These are phyloP conservation scores for Pseudanteris insignis DNA, from an alignment of 2,888 invertebrate genomes.

Conservation along the genomic window DNA sequence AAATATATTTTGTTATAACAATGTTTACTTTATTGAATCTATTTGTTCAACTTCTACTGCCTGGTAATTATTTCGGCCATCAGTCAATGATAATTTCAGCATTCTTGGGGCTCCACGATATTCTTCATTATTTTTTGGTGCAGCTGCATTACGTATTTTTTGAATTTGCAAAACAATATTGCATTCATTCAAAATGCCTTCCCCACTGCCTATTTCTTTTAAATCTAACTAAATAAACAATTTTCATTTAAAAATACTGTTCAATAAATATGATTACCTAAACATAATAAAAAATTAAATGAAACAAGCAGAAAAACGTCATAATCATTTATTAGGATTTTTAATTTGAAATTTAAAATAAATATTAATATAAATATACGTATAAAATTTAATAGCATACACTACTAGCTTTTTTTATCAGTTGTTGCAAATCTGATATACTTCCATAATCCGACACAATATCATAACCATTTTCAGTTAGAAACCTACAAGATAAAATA, in stretches of 20 bases:
- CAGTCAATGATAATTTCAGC: slow-evolving; percentile 84
- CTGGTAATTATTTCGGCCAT: slow-evolving; percentile 81
- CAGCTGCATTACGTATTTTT: slow-evolving; percentile 87
- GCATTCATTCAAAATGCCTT: slow-evolving; percentile 55
- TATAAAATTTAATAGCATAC: too few species aligned
- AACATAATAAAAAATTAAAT: slow-evolving; percentile 35
- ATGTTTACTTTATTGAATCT: slow-evolving; percentile 69
- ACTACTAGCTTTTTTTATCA: slow-evolving; percentile 75
- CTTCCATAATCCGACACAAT: slow-evolving; percentile 73
- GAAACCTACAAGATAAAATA: too few species aligned
- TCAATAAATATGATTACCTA: too few species aligned
- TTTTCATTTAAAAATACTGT: too few species aligned
- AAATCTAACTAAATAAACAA: slow-evolving; percentile 75
- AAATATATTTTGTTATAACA: too few species aligned
- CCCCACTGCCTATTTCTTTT: slow-evolving; percentile 79
- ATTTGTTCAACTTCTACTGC: slow-evolving; percentile 82
- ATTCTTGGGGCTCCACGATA: slow-evolving; percentile 83
- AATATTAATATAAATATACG: too few species aligned
- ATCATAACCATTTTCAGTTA: slow-evolving; percentile 77
- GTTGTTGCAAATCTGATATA: slow-evolving; percentile 72
- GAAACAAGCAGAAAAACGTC: slow-evolving; percentile 12
- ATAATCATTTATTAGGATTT: not conserved
- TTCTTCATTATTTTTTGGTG: slow-evolving; percentile 90
- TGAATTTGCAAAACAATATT: slow-evolving; percentile 84
- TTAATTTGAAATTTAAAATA: slow-evolving; percentile 53